These are phyloP conservation scores for Neoseiulus cucumeris DNA, from an alignment of 1,140 invertebrate species.

Conservation along the genomic window DNA sequence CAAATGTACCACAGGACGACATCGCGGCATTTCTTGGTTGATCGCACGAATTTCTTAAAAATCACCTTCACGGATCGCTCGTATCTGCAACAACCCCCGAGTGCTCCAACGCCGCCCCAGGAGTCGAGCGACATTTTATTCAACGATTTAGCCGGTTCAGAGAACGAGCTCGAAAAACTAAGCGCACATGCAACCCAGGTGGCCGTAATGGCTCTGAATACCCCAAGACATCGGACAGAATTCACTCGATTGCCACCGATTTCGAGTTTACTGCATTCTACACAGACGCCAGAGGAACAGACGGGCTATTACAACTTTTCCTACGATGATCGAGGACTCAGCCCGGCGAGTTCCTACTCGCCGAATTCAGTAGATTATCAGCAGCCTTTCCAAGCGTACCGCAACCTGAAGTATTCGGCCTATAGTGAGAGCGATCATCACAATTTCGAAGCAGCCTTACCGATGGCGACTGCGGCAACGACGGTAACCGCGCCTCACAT, in stretches of 20 bases:
- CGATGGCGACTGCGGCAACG: too few relatives aligned
- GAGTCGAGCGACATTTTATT: constrained; percentile 1
- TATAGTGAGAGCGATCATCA: too few relatives aligned
- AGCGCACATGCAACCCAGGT: background rate
- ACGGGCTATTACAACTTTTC: too few relatives aligned
- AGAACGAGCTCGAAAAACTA: background rate
- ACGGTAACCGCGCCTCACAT: too few relatives aligned
- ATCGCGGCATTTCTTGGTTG: background rate
- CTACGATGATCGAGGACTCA: too few relatives aligned
- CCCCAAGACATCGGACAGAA: background rate
- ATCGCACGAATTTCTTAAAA: background rate
- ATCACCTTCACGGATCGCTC: background rate
- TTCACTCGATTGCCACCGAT: background rate
- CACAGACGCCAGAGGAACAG: too few relatives aligned
- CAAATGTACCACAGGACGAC: background rate
- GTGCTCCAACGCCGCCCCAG: background rate
- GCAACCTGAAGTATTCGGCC: too few relatives aligned
- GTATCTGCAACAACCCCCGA: background rate
- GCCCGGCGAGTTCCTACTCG: too few relatives aligned
- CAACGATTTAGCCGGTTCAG: background rate
- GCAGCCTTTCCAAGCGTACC: too few relatives aligned
- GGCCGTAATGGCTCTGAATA: constrained; percentile 2
- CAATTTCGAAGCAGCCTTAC: too few relatives aligned
- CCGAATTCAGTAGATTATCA: too few relatives aligned
- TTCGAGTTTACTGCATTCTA: background rate